These are phyloP conservation scores for Halictus rubicundus DNA, from an alignment of 1,140 invertebrate species.

Conservation along the genomic window DNA sequence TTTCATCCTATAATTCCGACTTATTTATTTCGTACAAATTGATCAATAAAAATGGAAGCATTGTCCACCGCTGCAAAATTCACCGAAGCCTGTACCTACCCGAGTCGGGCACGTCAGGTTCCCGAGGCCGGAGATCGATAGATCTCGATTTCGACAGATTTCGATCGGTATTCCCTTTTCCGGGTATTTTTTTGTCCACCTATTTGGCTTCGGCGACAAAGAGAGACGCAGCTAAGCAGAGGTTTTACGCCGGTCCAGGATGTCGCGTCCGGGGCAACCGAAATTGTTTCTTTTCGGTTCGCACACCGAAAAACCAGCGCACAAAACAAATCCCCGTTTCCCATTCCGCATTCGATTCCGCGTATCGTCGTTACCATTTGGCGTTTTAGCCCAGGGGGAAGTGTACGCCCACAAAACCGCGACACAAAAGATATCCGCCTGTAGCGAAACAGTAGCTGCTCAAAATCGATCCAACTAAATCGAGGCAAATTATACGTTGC, in stretches of 20 bases:
- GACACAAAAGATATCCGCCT: slow-evolving; percentile 80
- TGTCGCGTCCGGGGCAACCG: slow-evolving; percentile 52
- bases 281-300: slow-evolving; percentile 60
- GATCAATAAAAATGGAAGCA: no score
- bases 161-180: slow-evolving; percentile 53
- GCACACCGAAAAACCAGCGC: slow-evolving; percentile 55
- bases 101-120: not conserved
- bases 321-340: slow-evolving; percentile 67
- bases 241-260: slow-evolving; percentile 43
- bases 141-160: slow-evolving; percentile 12
- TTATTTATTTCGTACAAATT: no score
- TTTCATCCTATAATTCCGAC: no score
- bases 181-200: not conserved
- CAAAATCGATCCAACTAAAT: slow-evolving; percentile 77
- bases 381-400: slow-evolving; percentile 77
- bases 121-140: not conserved
- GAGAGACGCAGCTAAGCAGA: slow-evolving; percentile 41
- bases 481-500: slow-evolving; percentile 78
- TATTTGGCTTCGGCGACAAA: slow-evolving; percentile 55
- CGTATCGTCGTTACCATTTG: slow-evolving; percentile 76
- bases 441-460: slow-evolving; percentile 79
- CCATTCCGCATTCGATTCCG: slow-evolving; percentile 66
- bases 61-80: no score
- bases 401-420: slow-evolving; percentile 76
- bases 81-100: no score